A percentile compares a stretch with the other conserved stretches of the same genome.
Conservation (phyloP, 2,113 vertebrate genomes). For the Porphyrio hochstetteri region DNA sequence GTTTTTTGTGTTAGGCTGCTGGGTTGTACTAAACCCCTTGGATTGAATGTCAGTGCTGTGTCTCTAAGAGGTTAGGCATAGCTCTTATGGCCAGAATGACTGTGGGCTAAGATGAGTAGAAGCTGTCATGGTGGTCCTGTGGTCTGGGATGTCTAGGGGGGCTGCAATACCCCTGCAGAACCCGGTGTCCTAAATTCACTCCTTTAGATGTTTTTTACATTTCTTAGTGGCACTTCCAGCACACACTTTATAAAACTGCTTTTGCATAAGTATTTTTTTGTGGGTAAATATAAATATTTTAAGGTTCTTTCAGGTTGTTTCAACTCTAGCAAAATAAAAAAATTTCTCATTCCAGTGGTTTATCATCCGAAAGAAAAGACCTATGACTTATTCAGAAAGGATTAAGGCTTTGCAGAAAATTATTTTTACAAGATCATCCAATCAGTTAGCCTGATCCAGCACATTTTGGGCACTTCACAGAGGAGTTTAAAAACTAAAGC, state of each 20-base stretch:
- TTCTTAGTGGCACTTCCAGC: neutral
- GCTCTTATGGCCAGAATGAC: neutral
- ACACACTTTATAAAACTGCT: neutral
- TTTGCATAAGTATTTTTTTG: neutral
- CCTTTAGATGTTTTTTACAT: neutral
- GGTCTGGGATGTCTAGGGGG: neutral
- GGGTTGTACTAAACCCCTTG: neutral
- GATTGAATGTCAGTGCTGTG: neutral
- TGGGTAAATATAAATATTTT: neutral
- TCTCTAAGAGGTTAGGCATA: neutral
- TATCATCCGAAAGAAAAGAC: neutral
- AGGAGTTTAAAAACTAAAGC: neutral
- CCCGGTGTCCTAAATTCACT: neutral
- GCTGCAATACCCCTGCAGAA: neutral
- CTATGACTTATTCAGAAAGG: neutral
- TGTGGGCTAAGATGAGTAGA: neutral
- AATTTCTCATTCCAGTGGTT: neutral
- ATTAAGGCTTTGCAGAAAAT: neutral
- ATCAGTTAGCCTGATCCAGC: neutral
- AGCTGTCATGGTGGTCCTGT: accelerated
- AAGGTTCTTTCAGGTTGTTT: neutral
- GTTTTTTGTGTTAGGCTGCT: neutral
- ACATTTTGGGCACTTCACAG: neutral
- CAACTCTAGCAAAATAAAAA: neutral
- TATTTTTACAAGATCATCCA: neutral